A percentile compares a stretch with the other conserved stretches of the same genome.
These are phyloP conservation scores for Apotomis capreana DNA, from an alignment of 2,888 invertebrate genomes.

Conservation along the genomic window DNA sequence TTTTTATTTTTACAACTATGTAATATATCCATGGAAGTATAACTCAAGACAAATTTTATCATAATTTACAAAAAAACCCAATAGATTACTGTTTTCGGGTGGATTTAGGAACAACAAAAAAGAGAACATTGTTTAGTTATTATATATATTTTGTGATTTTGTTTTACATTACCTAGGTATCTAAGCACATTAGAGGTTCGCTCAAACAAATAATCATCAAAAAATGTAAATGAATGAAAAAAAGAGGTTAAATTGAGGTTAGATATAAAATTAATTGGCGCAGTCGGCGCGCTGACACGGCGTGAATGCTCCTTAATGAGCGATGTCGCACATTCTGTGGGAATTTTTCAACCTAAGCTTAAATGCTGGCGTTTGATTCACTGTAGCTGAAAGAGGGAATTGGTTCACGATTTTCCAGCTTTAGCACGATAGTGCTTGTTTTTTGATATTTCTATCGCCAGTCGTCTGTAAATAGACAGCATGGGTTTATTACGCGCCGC, in stretches of 20 bases:
- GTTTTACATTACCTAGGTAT: background rate
- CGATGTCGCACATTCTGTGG: conserved; percentile 61
- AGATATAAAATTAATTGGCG: conserved; percentile 64
- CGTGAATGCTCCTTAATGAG: conserved; percentile 73
- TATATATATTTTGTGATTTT: no score
- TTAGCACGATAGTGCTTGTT: background rate
- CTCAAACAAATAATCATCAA: conserved; percentile 17
- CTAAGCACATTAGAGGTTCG: background rate
- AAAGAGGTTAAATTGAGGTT: conserved; percentile 61
- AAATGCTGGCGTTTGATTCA: conserved; percentile 35
- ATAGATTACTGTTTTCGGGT: no score
- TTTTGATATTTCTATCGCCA: background rate
- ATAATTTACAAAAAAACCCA: no score
- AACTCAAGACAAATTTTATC: no score
- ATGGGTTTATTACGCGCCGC: no score
- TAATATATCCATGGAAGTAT: no score
- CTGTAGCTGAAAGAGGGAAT: conserved; percentile 28
- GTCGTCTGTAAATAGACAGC: no score
- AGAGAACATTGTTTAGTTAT: no score
- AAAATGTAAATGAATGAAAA: conserved; percentile 27
- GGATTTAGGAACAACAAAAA: no score
- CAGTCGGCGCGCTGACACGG: conserved; percentile 58
- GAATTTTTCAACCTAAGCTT: conserved; percentile 58
- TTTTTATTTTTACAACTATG: no score
- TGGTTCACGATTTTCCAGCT: conserved; percentile 8